Evolutionary conservation across 2,797 vertebrate genomes (phyloP).

Genomic region (Danionella dracula): DNA sequence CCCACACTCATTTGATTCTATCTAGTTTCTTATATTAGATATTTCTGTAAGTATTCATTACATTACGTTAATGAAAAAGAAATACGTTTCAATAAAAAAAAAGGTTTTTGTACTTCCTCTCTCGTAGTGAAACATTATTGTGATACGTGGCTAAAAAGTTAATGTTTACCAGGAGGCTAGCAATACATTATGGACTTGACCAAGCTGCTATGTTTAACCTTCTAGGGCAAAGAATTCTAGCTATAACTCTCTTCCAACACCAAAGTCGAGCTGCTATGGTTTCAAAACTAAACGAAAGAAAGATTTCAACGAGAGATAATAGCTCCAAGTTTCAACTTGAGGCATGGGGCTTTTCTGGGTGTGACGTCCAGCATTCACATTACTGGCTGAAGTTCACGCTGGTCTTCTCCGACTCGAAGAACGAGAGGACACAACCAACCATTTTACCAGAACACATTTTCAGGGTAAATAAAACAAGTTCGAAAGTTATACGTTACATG

Average conservation of each 20-base stretch:
- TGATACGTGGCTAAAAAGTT: constrained; percentile 1
- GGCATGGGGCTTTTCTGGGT: not conserved
- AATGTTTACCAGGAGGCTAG: constrained; percentile 19
- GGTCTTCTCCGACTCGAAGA: not conserved
- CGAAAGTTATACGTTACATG: not conserved
- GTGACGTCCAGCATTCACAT: constrained; percentile 13
- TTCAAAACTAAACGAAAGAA: not conserved
- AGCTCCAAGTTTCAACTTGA: not conserved
- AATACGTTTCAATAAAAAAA: too few species aligned
- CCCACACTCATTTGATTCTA: too few species aligned
- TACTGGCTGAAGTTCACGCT: constrained; percentile 11
- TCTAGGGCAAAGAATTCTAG: not conserved
- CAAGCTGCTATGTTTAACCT: not conserved
- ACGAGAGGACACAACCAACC: not conserved
- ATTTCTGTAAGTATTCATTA: too few species aligned
- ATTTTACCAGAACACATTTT: not conserved
- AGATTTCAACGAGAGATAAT: not conserved
- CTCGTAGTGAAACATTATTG: not conserved
- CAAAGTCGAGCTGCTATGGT: too few species aligned
- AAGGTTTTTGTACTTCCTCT: too few species aligned
- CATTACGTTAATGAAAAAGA: too few species aligned
- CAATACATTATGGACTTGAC: not conserved
- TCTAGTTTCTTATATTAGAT: too few species aligned
- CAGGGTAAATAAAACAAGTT: not conserved
- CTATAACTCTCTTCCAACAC: too few species aligned